phyloP scores from a whole-genome alignment of 1,140 invertebrate species.

The Yoshiicerus persimilis region DNA sequence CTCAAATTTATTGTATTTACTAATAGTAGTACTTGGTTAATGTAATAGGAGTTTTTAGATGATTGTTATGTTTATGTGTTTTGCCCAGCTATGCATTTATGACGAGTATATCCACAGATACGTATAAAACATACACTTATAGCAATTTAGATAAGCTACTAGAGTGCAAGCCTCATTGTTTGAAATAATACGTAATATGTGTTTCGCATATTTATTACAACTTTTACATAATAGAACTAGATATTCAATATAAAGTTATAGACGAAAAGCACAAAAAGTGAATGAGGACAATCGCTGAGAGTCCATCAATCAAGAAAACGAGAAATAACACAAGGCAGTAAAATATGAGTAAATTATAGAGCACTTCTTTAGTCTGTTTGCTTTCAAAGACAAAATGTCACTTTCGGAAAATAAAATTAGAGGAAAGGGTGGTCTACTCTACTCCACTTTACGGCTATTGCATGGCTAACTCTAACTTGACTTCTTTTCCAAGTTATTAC shows the following conservation, averaged over 20 bases:
- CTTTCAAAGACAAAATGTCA: slow-evolving; percentile 37
- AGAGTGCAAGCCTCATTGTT: too few relatives aligned
- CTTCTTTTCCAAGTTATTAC: background rate
- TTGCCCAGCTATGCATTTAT: background rate
- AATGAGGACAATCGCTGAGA: slow-evolving; percentile 16
- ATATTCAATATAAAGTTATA: background rate
- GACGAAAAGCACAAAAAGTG: background rate
- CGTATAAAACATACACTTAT: too few relatives aligned
- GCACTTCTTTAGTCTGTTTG: slow-evolving; percentile 15
- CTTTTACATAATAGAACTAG: too few relatives aligned
- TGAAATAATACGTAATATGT: too few relatives aligned
- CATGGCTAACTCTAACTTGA: too few relatives aligned
- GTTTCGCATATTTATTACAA: background rate
- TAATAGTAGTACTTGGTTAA: background rate
- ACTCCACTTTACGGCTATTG: background rate
- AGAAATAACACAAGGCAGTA: slow-evolving; percentile 27
- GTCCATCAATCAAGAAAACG: slow-evolving; percentile 29
- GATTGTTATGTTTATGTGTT: background rate
- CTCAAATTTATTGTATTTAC: background rate
- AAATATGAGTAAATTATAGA: slow-evolving; percentile 40
- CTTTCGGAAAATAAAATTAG: background rate
- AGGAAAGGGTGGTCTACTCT: slow-evolving; percentile 5
- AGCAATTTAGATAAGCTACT: too few relatives aligned
- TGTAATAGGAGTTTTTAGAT: background rate
- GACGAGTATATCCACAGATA: background rate